Base-by-base conservation (phyloP, 2,888 invertebrate species). In the Drosophila pegasa region DNA sequence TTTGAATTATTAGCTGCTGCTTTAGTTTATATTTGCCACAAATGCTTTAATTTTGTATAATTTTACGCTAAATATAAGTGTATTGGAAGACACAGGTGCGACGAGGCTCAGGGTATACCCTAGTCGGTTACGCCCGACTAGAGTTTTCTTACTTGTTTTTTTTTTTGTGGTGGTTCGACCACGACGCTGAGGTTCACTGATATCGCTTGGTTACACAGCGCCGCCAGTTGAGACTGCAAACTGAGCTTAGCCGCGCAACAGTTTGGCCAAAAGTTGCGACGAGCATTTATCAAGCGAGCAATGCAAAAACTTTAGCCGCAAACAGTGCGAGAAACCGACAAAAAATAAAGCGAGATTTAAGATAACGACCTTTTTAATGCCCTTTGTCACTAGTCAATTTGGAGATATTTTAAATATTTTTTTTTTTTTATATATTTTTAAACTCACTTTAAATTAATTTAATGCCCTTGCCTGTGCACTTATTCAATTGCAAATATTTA, bases 221-320 rank as follows among this genome's bases (percentile, higher is more conserved):
- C 18, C 50, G 41, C 59, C 61, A 58, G 55, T 67, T 52, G 66
- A 55, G 58, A 43, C 51, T 69, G 59, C 52, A 52, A 56, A 43
- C 58, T 40, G 54, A 41, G 58, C 60, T 56, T 60, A 69, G 45
- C 68, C 40, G 64, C 57, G 83, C 83, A 83, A 83, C 83, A 83
- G 83, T 83, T 83, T 78, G 87, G 82, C 71, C 12, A 47, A 83
- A 83, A 87, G 82, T 83, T 78, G 70, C 58, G 61, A 66, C 64
- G 81, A 83, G 87, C 87, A 83, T 83, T 83, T 83, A 85, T 83
- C 85, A 78, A 87, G 61, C 84, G 67, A 67, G 80, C 71, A 54
- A 59, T 58, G 60, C 69, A 61, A 31, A 80, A 82, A 75, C 33
- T 86, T 81, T 71, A 41, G 16, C 71, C 68, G 38, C 75, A 65